Conservation (phyloP, 2,797 vertebrate genomes). For the Agapornis canus region DNA sequence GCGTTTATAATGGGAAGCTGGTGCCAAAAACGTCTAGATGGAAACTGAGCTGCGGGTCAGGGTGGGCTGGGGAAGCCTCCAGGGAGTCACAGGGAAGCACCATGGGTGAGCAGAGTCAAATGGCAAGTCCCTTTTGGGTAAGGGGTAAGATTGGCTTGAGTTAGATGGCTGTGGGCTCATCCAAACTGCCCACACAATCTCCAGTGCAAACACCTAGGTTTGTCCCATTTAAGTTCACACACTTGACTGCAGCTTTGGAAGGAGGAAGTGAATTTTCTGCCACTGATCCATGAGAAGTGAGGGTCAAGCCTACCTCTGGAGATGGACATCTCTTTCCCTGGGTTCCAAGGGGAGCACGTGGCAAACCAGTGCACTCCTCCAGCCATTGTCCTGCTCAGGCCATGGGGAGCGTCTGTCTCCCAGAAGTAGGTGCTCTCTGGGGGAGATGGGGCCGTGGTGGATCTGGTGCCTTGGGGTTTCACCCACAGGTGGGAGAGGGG, state of each 20-base stretch:
- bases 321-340: background rate
- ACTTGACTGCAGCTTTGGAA: background rate
- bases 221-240: background rate
- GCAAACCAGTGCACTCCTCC: background rate
- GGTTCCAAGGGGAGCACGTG: background rate
- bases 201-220: background rate
- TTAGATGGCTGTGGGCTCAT: background rate
- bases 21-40: background rate
- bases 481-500: background rate
- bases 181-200: background rate
- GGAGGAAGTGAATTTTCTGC: background rate
- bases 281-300: background rate
- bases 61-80: background rate
- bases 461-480: background rate
- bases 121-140: background rate
- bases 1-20: background rate
- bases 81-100: background rate
- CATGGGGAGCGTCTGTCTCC: background rate
- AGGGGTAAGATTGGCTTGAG: background rate
- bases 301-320: background rate
- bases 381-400: background rate
- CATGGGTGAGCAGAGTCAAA: background rate
- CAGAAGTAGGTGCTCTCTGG: background rate
- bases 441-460: accelerated
- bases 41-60: accelerated